Conservation (phyloP, 2,888 invertebrate genomes). For the Aphodius sticticus region DNA sequence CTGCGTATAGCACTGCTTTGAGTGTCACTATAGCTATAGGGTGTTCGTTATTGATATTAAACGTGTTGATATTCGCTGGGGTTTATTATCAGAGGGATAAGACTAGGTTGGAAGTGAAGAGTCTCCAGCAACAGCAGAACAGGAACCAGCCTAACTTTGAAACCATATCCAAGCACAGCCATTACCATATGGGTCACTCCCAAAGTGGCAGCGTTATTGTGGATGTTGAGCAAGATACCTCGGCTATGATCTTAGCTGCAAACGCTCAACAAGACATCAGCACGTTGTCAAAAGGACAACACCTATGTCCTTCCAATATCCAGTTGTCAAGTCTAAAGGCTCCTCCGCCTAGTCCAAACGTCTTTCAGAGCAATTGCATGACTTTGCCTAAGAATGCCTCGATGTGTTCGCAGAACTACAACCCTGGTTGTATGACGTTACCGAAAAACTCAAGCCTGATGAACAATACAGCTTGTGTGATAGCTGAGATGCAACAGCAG, state of each 20-base stretch:
- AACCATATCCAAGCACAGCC: conserved; percentile 81
- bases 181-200: conserved; percentile 79
- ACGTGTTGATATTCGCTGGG: conserved; percentile 84
- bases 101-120: conserved; percentile 80
- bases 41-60: conserved; percentile 80
- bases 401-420: conserved; percentile 48
- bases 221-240: conserved; percentile 79
- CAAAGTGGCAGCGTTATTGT: conserved; percentile 84
- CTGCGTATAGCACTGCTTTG: conserved; percentile 78
- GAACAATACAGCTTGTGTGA: conserved; percentile 63
- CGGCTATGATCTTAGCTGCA: conserved; percentile 66
- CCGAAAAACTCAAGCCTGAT: conserved; percentile 66
- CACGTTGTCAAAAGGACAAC: conserved; percentile 64
- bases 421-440: conserved; percentile 65
- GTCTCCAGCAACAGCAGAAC: conserved; percentile 78
- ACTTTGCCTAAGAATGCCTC: conserved; percentile 64
- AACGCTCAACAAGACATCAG: conserved; percentile 65
- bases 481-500: conserved; percentile 67
- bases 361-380: conserved; percentile 59
- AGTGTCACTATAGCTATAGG: conserved; percentile 84
- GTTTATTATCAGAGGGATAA: conserved; percentile 85
- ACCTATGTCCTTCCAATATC: conserved; percentile 62
- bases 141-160: conserved; percentile 72
- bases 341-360: conserved; percentile 68
- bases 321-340: conserved; percentile 65